A percentile compares a stretch with the other conserved stretches of the same genome.
Evolutionary conservation across 1,140 invertebrate species (phyloP).

Genomic region (Zaprionus lachaisei): DNA sequence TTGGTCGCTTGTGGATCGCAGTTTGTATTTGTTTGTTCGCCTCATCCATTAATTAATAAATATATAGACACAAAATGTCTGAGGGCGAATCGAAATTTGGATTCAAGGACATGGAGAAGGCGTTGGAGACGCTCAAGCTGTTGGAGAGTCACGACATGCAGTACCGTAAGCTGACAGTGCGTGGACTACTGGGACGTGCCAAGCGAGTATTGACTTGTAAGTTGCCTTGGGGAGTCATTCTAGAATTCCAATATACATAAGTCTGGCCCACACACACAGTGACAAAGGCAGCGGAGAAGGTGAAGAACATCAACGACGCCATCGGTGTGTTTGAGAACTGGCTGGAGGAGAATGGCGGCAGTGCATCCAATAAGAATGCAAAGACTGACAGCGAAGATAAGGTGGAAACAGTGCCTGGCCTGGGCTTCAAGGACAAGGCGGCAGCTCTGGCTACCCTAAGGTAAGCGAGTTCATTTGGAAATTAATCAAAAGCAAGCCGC

Average conservation of each 20-base stretch:
- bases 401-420: conserved; percentile 86
- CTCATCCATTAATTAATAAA: background rate
- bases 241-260: background rate
- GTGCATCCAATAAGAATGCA: conserved; percentile 84
- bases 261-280: conserved; percentile 81
- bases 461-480: conserved; percentile 46
- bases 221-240: conserved; percentile 56
- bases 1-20: conserved; percentile 36
- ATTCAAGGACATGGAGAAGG: conserved; percentile 90
- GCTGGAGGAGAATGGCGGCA: conserved; percentile 86
- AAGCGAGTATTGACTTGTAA: conserved; percentile 88
- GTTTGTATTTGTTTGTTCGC: conserved; percentile 23
- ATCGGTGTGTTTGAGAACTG: conserved; percentile 88
- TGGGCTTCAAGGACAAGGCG: conserved; percentile 88
- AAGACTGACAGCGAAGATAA: conserved; percentile 83
- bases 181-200: conserved; percentile 87
- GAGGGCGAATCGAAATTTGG: conserved; percentile 87
- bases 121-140: conserved; percentile 87
- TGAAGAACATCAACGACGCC: conserved; percentile 89
- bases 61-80: conserved; percentile 50
- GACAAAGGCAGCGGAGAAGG: conserved; percentile 89
- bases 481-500: background rate
- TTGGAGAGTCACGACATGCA: conserved; percentile 87
- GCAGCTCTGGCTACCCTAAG: conserved; percentile 85
- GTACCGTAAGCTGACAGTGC: conserved; percentile 88